A percentile compares a stretch with the other conserved stretches of the same genome.
Evolutionary conservation across 2,113 vertebrate species (phyloP).

Genomic region (Orcinus orca): DNA sequence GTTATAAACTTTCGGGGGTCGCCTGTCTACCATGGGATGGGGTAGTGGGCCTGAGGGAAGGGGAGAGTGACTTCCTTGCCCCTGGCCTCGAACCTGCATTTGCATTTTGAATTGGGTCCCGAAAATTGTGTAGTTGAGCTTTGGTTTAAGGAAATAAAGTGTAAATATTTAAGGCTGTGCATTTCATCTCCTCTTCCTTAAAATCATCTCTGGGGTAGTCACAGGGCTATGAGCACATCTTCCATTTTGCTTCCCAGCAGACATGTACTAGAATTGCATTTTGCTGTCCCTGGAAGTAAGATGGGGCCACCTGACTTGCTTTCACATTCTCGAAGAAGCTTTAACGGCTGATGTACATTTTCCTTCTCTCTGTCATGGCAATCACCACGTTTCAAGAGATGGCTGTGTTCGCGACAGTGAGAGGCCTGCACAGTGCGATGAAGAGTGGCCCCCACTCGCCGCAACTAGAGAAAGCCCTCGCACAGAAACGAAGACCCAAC

Average conservation of each 20-base stretch:
- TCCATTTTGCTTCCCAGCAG: background rate
- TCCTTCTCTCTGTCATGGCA: background rate
- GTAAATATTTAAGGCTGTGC: background rate
- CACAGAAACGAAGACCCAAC: no score
- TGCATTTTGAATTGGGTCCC: background rate
- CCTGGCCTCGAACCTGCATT: background rate
- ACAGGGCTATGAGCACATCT: fast-evolving
- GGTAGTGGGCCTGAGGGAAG: no score
- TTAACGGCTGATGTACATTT: fast-evolving
- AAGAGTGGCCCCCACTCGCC: no score
- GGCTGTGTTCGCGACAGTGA: background rate
- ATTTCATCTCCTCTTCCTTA: fast-evolving
- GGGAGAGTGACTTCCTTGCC: no score
- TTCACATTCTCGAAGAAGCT: background rate
- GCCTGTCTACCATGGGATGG: background rate
- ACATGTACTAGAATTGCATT: fast-evolving
- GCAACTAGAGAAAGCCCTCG: no score
- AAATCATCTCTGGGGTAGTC: no score
- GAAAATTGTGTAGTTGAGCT: no score
- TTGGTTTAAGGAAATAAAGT: background rate
- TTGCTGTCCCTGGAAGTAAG: fast-evolving
- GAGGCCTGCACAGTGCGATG: no score
- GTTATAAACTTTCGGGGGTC: background rate
- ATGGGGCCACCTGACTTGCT: background rate
- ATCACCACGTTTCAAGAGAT: background rate